Evolutionary conservation across 1,140 invertebrate genomes (phyloP).

Genomic region (Caenorhabditis remanei): DNA sequence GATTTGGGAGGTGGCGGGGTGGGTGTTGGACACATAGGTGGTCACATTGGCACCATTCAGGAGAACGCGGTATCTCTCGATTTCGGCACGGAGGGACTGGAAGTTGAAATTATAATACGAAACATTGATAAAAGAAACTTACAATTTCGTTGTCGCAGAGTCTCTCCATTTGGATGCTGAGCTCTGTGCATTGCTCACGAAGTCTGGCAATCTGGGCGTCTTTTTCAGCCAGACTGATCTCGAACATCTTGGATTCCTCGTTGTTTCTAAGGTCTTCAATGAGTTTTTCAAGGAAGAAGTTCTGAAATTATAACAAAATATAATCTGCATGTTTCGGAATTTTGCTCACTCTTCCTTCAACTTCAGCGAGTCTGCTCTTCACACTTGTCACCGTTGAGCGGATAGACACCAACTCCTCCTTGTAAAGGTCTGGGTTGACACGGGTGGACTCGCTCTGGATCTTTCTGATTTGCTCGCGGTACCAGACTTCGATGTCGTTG

Average conservation of each 20-base stretch:
- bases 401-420: slow-evolving; percentile 20
- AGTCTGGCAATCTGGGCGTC: slow-evolving; percentile 29
- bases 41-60: slow-evolving; percentile 17
- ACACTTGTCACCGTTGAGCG: slow-evolving; percentile 22
- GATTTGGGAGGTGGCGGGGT: background rate
- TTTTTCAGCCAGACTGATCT: slow-evolving; percentile 35
- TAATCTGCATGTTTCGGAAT: background rate
- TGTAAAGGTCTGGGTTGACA: slow-evolving; percentile 32
- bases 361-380: slow-evolving; percentile 20
- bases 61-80: slow-evolving; percentile 46
- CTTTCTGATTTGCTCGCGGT: slow-evolving; percentile 36
- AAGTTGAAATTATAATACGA: background rate
- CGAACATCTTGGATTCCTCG: slow-evolving; percentile 28
- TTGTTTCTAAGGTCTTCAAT: slow-evolving; percentile 44
- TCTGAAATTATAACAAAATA: background rate
- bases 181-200: slow-evolving; percentile 54
- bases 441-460: slow-evolving; percentile 20
- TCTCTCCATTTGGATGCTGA: slow-evolving; percentile 46
- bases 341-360: slow-evolving; percentile 49
- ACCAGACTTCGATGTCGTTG: slow-evolving; percentile 46
- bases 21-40: slow-evolving; percentile 16
- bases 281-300: slow-evolving; percentile 24
- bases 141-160: slow-evolving; percentile 44
- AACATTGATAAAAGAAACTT: background rate
- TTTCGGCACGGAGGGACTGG: slow-evolving; percentile 30